Conservation (phyloP, 2,797 vertebrate genomes). For the Heterohyrax brucei region DNA sequence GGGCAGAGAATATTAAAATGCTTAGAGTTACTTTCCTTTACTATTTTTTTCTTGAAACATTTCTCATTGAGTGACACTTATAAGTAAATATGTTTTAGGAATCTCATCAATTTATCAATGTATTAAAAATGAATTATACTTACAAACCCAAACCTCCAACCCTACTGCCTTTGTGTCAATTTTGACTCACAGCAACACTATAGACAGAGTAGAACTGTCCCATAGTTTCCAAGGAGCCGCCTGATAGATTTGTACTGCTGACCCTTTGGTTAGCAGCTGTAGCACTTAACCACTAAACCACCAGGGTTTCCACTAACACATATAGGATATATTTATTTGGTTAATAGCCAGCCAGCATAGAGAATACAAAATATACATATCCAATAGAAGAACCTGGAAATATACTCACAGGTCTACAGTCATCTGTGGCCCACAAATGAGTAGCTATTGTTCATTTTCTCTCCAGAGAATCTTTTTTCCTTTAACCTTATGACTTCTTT, state of each 20-base stretch:
- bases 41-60: not conserved
- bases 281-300: too few species aligned
- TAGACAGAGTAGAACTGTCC: too few species aligned
- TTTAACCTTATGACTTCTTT: not conserved
- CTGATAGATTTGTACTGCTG: too few species aligned
- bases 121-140: constrained; percentile 11
- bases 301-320: not conserved
- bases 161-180: too few species aligned
- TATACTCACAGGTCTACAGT: not conserved
- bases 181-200: too few species aligned
- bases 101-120: not conserved
- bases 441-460: not conserved
- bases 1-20: not conserved
- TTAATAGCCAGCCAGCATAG: not conserved
- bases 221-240: too few species aligned
- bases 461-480: not conserved
- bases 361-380: not conserved
- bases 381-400: not conserved
- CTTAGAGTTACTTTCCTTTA: not conserved
- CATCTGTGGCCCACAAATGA: not conserved
- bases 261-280: too few species aligned
- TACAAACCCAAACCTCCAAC: too few species aligned
- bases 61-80: not conserved
- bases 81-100: not conserved
- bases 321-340: not conserved